A percentile compares a stretch with the other conserved stretches of the same genome.
Evolutionary conservation across 2,797 vertebrate species (phyloP).

Genomic region (Myotis vivesi): DNA sequence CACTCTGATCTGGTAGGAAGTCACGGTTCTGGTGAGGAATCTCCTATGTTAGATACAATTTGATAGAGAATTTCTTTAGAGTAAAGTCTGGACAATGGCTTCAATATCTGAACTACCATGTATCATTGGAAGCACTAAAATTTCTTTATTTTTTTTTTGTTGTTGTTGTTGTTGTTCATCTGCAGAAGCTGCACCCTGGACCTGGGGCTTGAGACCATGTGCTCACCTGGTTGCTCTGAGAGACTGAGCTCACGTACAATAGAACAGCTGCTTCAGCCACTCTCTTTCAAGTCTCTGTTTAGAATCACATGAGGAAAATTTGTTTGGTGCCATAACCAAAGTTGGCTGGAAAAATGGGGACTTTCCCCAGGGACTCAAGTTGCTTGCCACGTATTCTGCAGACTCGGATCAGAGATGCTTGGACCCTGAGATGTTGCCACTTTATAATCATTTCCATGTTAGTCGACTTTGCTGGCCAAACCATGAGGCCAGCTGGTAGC

Average conservation of each 20-base stretch:
- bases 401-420: background rate
- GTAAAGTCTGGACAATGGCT: background rate
- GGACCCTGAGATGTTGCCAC: background rate
- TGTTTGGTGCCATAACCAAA: background rate
- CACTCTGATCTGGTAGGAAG: background rate
- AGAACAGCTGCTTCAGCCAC: background rate
- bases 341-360: background rate
- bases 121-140: background rate
- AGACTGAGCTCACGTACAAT: background rate
- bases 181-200: background rate
- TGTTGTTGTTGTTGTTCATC: background rate
- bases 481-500: slow-evolving; percentile 51
- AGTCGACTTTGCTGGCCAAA: slow-evolving; percentile 18
- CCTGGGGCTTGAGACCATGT: background rate
- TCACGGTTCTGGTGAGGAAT: background rate
- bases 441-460: slow-evolving; percentile 28
- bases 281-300: background rate
- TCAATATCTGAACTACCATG: background rate
- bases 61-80: slow-evolving; percentile 9
- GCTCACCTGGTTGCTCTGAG: background rate
- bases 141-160: background rate
- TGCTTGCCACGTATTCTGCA: background rate
- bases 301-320: background rate
- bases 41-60: background rate
- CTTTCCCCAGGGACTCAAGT: background rate